Evolutionary conservation across 2,888 invertebrate species (phyloP).

Genomic region (Drosophila leonis): DNA sequence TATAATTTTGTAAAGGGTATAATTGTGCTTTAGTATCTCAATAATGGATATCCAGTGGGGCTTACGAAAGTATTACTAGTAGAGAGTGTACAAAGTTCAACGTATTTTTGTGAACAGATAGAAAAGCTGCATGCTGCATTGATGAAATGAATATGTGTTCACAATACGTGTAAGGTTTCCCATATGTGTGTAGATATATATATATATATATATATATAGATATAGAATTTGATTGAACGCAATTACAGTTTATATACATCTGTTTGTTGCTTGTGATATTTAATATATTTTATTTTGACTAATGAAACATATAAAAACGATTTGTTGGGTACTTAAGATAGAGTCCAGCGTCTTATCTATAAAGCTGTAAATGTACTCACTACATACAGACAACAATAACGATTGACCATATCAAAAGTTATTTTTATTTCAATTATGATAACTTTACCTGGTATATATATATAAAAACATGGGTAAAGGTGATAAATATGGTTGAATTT

Average conservation of each 20-base stretch:
- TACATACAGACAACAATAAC: neutral
- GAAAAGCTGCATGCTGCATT: neutral
- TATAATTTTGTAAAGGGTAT: no score
- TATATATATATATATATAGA: no score
- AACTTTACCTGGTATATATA: neutral
- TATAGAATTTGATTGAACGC: neutral
- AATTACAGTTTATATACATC: neutral
- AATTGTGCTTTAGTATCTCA: neutral
- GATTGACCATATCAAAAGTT: neutral
- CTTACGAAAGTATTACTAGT: neutral
- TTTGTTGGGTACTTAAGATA: neutral
- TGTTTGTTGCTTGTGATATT: neutral
- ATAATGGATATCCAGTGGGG: neutral
- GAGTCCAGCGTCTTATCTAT: neutral
- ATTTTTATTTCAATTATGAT: constrained; percentile 2
- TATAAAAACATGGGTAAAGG: neutral
- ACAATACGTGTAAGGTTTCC: neutral
- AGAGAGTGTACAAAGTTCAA: neutral
- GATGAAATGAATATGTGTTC: neutral
- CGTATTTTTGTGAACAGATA: neutral
- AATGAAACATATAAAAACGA: neutral
- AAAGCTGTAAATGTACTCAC: neutral
- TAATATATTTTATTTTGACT: neutral
- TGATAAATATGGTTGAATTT: neutral
- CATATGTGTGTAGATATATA: neutral